These are phyloP conservation scores for Bolinopsis microptera DNA, from an alignment of 37 sponge, comb jelly and placozoan genomes.

Conservation along the genomic window DNA sequence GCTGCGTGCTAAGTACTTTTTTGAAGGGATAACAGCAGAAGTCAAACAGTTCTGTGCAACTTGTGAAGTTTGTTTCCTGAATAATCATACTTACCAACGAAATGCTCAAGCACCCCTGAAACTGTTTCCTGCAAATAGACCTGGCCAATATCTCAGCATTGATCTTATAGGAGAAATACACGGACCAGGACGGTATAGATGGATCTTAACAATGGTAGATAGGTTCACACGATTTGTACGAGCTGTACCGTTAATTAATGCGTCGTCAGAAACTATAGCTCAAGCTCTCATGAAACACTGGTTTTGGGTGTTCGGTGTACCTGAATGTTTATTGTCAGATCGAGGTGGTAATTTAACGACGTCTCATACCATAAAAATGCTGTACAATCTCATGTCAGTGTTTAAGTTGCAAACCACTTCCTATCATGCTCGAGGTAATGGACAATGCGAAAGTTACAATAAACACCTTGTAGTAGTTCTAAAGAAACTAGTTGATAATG, in stretches of 20 bases:
- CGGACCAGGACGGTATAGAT: background rate
- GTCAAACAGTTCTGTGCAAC: constrained; percentile 25
- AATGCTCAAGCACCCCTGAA: constrained; percentile 29
- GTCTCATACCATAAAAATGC: background rate
- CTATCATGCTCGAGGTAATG: constrained; percentile 37
- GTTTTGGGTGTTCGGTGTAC: background rate
- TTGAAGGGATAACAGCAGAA: constrained; percentile 4
- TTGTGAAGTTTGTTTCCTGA: background rate
- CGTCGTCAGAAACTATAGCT: background rate
- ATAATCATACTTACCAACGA: background rate
- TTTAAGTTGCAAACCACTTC: background rate
- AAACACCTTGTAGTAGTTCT: constrained; percentile 4
- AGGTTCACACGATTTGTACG: constrained; percentile 34
- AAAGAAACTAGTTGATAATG: constrained; percentile 3
- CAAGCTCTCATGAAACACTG: background rate
- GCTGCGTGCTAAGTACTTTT: constrained; percentile 21
- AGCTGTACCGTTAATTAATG: constrained; percentile 24
- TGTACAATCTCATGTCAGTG: background rate
- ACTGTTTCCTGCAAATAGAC: background rate
- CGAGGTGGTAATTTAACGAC: background rate
- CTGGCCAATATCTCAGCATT: constrained; percentile 19
- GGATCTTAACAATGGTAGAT: constrained; percentile 47
- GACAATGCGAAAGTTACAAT: constrained; percentile 49
- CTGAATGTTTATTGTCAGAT: constrained; percentile 42
- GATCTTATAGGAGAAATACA: constrained; percentile 26